Base-by-base conservation (phyloP, 2,888 invertebrate genomes). In the Macrophya annulata region DNA sequence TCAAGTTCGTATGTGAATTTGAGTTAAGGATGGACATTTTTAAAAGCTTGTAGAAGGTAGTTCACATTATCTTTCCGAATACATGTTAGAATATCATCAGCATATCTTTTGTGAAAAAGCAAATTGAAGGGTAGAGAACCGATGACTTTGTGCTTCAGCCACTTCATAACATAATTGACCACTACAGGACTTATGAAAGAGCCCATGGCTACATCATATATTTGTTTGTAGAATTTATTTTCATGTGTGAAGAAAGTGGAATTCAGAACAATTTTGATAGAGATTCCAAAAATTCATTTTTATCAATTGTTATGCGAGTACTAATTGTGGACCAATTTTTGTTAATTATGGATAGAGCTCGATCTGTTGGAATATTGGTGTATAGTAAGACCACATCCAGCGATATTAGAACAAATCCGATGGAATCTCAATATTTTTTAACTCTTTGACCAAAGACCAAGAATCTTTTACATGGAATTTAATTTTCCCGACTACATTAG, bases 121-220 rank as follows among this genome's bases (percentile, higher is more conserved):
- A 71, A 17, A 25, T 71, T 8, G 31, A 71, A 31, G 15, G 1
- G 9, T 4, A 31, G 3, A 4, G 55, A 31, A 4, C 84, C n/a
- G 1, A 89, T 76, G 4, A 86, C 84, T 84, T 79, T 12, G 51
- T 85, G 37, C 83, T 88, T 87, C n/a, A 88, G 81, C 10, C 77
- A 10, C n/a, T 85, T 85, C 87, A 89, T 87, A 45, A 86, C 88
- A 51, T 87, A 37, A 37, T 86, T 86, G 65, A 87, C 86, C 4
- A 88, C 59, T 0, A 84, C 85, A 6, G 88, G 87, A 43, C 85
- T 81, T 15, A 88, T 84, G 15, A 88, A 86, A n/a, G 81, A 85
- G 2, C 87, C 87, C 86, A 88, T 87, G 8, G 87, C 87, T n/a
- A 86, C 86, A 9, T 86, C 87, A 31, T 86, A 31, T 21, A 8